These are phyloP conservation scores for Idaea dimidiata DNA, from an alignment of 2,888 invertebrate species.

Conservation along the genomic window DNA sequence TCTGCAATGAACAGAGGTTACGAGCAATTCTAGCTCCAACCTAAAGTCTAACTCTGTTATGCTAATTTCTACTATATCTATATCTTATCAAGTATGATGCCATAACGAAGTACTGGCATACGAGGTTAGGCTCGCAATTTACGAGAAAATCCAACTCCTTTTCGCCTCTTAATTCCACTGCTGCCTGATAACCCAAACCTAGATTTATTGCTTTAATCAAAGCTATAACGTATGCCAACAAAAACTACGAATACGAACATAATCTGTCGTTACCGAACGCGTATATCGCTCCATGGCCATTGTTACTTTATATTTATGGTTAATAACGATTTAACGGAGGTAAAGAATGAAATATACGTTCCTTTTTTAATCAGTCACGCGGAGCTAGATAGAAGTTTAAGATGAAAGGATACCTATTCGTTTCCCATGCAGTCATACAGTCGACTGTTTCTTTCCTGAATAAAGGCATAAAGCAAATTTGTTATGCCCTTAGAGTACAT, in stretches of 20 bases:
- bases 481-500: too few species aligned
- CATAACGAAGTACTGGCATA: constrained; percentile 28
- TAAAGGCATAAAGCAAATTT: too few species aligned
- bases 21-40: not conserved
- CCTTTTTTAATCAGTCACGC: not conserved
- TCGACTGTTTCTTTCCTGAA: not conserved
- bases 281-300: not conserved
- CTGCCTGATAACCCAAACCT: constrained; percentile 54
- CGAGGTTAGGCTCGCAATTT: constrained; percentile 57
- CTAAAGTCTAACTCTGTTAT: not conserved
- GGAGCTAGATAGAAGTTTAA: not conserved
- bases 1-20: not conserved
- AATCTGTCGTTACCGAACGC: not conserved
- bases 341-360: not conserved
- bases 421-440: not conserved
- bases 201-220: constrained; percentile 76
- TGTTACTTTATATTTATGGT: not conserved
- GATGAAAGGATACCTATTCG: not conserved
- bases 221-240: constrained; percentile 63
- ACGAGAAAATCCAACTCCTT: constrained; percentile 56
- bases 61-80: not conserved
- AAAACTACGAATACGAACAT: constrained; percentile 46
- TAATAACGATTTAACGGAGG: not conserved
- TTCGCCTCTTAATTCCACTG: constrained; percentile 61
- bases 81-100: not conserved